Base-by-base conservation (phyloP, 2,888 invertebrate species). In the Siphonodentalium dalli region DNA sequence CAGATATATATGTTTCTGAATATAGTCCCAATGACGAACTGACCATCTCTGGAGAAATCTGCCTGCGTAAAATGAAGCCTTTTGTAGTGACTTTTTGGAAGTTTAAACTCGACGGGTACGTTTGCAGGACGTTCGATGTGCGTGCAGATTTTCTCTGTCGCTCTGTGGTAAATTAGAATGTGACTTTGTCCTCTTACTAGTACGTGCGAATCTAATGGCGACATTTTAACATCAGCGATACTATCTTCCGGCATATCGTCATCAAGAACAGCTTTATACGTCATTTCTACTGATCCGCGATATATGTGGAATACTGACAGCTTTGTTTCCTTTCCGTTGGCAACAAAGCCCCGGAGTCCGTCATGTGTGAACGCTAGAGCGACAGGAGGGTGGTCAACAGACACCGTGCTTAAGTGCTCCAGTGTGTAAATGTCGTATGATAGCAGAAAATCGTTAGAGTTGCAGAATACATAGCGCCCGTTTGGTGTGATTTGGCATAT, bases 1-100 rank as follows among this genome's bases (percentile, higher is more conserved):
- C 79, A 80, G 15, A 81, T 55, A 49, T 77, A 79, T 23, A 81
- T 66, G 49, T 75, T 77, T 24, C 80, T 54, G 61, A 80, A 78
- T n/a, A 81, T 68, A 15, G 77, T 66, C 5, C 65, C 77, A 15
- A 79, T 66, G 20, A 81, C 70, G 48, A 60, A 71, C 18, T 71
- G 65, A 42, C 76, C 73, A 54, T 78, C 78, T 13, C 67, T 56
- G 1, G 75, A 73, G 56, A 81, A 77, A 18, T 69, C 63, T 1
- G 77, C 80, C 38, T 75, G 65, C 2, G 72, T 73, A 60, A 74
- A 81, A 37, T 51, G 51, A 46, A 71, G 49, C 18, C 70, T 66
- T 6, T 52, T 59, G 45, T 69, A 72, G 39, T 65, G 52, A 24
- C 72, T 67, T 40, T 69, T 72, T 13, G 80, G 80, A 44, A 80